Conservation (phyloP, 2,888 invertebrate genomes). For the Lochmaea crataegi region DNA sequence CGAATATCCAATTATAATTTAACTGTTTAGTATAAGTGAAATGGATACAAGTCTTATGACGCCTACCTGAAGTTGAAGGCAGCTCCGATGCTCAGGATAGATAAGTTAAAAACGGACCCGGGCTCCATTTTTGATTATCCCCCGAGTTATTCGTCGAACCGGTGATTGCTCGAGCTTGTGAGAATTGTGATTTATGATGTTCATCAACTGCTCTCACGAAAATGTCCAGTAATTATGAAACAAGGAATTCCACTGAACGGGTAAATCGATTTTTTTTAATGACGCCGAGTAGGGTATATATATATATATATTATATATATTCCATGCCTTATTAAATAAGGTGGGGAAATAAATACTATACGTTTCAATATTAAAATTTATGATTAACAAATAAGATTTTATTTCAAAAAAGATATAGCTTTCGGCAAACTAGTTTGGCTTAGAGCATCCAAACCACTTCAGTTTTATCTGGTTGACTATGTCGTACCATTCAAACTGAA, state of each 20-base stretch:
- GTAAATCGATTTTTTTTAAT: neutral
- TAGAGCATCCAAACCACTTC: too few species aligned
- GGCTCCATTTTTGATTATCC: slow-evolving; percentile 48
- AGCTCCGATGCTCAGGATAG: slow-evolving; percentile 45
- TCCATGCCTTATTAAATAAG: too few species aligned
- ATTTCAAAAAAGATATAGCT: too few species aligned
- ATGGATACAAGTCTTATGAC: slow-evolving; percentile 42
- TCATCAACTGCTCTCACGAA: slow-evolving; percentile 38
- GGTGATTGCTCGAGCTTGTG: slow-evolving; percentile 18
- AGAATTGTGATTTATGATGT: slow-evolving; percentile 49
- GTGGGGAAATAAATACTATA: too few species aligned
- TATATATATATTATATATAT: too few species aligned
- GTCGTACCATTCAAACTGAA: too few species aligned
- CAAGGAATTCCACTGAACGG: neutral
- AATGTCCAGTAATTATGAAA: slow-evolving; percentile 35
- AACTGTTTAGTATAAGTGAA: slow-evolving; percentile 45
- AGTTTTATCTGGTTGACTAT: too few species aligned
- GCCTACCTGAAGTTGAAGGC: slow-evolving; percentile 39
- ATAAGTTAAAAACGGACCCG: slow-evolving; percentile 47
- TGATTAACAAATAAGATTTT: too few species aligned
- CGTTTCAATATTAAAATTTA: too few species aligned
- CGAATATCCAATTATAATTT: slow-evolving; percentile 44
- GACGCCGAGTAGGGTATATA: neutral
- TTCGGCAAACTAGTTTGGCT: too few species aligned
- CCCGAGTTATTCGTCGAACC: slow-evolving; percentile 18